A percentile compares a stretch with the other conserved stretches of the same genome.
Evolutionary conservation across 1,140 invertebrate genomes (phyloP).

Genomic region (Sitophilus oryzae): DNA sequence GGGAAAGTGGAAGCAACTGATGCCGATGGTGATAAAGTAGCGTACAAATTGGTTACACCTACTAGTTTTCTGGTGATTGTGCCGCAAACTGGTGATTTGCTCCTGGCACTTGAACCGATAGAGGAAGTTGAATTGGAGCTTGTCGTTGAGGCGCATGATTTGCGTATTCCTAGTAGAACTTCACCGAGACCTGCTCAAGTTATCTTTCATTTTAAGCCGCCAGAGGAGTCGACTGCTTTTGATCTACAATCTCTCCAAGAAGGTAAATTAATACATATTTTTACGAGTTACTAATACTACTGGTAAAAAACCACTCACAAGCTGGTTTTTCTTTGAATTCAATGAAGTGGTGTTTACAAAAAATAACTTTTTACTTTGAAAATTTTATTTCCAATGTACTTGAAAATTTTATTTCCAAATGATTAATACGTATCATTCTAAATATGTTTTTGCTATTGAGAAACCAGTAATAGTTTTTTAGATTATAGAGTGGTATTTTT

Average conservation of each 20-base stretch:
- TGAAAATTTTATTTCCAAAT: too few relatives aligned
- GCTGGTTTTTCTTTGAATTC: too few relatives aligned
- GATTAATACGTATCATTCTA: too few relatives aligned
- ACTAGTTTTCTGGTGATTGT: conserved; percentile 78
- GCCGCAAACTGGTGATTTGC: conserved; percentile 84
- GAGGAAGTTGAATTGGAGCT: conserved; percentile 62
- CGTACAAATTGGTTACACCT: conserved; percentile 72
- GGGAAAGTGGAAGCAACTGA: conserved; percentile 77
- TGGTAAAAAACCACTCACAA: too few relatives aligned
- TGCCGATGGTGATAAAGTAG: conserved; percentile 79
- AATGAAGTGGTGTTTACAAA: too few relatives aligned
- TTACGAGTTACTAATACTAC: too few relatives aligned
- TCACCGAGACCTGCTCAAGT: conserved; percentile 66
- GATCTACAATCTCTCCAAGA: conserved; percentile 49
- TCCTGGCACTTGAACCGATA: conserved; percentile 67
- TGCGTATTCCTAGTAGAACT: conserved; percentile 62
- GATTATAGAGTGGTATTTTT: too few relatives aligned
- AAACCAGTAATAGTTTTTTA: too few relatives aligned
- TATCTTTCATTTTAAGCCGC: conserved; percentile 65
- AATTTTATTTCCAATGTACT: too few relatives aligned
- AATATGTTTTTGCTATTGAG: too few relatives aligned
- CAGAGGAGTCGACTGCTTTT: conserved; percentile 46
- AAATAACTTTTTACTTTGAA: background rate
- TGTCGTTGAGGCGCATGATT: conserved; percentile 74
- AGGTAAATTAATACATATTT: too few relatives aligned